Conservation (phyloP, 2,113 vertebrate genomes). For the Petrocephalus microphthalmus region DNA sequence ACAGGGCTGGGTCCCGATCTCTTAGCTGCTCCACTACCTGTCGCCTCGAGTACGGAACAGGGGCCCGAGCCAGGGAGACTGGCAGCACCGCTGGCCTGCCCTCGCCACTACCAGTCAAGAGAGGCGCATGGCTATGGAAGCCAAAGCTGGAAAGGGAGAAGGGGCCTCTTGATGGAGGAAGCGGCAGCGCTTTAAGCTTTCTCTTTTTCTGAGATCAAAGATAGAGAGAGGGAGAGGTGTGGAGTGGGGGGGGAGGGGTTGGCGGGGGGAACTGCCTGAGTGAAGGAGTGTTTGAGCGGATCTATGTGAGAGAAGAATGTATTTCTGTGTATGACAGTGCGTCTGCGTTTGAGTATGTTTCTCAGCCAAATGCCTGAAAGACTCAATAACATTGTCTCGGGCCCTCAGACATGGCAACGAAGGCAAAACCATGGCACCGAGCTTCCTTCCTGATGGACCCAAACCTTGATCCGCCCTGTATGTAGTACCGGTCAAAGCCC, state of each 20-base stretch:
- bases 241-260: background rate
- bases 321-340: background rate
- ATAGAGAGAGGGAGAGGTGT: constrained; percentile 47
- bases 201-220: constrained; percentile 62
- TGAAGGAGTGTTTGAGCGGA: background rate
- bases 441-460: background rate
- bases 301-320: background rate
- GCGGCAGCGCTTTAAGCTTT: constrained; percentile 62
- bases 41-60: background rate
- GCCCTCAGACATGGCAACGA: background rate
- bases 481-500: background rate
- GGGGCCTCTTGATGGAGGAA: constrained; percentile 59
- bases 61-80: background rate
- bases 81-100: background rate
- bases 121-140: constrained; percentile 40
- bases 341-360: background rate
- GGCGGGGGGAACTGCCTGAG: background rate
- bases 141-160: constrained; percentile 37
- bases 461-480: background rate
- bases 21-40: background rate
- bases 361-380: background rate
- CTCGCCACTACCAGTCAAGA: background rate
- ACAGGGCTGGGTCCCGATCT: background rate
- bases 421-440: background rate
- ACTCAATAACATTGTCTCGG: background rate